Conservation (phyloP, 2,888 invertebrate species). For the Lypha dubia region DNA sequence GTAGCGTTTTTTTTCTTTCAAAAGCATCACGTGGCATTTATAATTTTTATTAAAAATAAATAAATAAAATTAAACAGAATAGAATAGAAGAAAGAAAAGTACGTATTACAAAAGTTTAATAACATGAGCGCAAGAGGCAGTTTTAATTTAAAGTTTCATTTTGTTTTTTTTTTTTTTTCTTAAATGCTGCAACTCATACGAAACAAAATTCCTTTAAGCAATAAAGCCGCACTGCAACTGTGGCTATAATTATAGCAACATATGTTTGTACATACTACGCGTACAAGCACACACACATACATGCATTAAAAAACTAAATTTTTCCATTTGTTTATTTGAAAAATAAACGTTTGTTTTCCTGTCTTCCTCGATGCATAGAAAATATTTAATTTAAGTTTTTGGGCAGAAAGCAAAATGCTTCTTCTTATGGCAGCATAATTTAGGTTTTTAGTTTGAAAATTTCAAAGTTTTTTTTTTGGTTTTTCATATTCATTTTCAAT, state of each 20-base stretch:
- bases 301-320: too few relatives aligned
- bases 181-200: constrained; percentile 3
- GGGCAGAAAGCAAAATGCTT: constrained; percentile 44
- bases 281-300: too few relatives aligned
- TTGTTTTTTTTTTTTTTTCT: not conserved
- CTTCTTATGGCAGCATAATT: constrained; percentile 34
- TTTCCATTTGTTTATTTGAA: not conserved
- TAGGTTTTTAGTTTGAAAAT: constrained; percentile 23
- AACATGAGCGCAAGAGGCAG: constrained; percentile 36
- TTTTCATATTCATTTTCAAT: not conserved
- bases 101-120: constrained; percentile 7
- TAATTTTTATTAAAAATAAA: constrained; percentile 6
- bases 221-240: constrained; percentile 40
- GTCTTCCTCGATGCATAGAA: constrained; percentile 32
- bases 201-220: constrained; percentile 37
- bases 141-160: constrained; percentile 16
- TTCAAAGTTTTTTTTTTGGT: constrained; percentile 3
- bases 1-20: constrained; percentile 34
- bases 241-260: constrained; percentile 29
- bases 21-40: constrained; percentile 15
- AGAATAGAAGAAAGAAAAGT: constrained; percentile 6
- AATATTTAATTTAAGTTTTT: constrained; percentile 3
- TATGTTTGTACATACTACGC: not conserved
- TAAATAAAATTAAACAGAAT: not conserved
- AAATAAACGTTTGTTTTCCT: constrained; percentile 32